These are phyloP conservation scores for Siphlonurus alternatus DNA, from an alignment of 2,888 invertebrate genomes.

Conservation along the genomic window DNA sequence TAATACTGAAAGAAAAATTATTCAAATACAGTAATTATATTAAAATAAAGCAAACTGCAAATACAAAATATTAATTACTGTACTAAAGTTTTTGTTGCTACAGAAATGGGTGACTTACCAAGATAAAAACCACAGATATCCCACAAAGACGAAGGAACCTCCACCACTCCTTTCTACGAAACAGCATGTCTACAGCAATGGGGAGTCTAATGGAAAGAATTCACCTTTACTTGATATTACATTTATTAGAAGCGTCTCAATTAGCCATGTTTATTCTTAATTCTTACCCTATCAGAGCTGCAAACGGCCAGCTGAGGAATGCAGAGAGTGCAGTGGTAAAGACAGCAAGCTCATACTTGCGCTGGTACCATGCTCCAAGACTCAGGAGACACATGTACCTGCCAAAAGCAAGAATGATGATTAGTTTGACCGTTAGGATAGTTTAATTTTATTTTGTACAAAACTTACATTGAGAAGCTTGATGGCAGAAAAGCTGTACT, in stretches of 20 bases:
- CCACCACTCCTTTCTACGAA: constrained; percentile 44
- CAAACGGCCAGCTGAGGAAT: constrained; percentile 90
- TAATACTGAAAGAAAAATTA: no score
- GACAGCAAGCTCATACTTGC: constrained; percentile 61
- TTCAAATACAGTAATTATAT: no score
- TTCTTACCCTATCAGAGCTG: constrained; percentile 64
- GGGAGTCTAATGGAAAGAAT: constrained; percentile 38
- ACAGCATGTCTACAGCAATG: constrained; percentile 68
- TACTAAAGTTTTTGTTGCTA: no score
- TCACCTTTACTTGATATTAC: no score
- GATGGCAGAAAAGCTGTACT: constrained; percentile 82
- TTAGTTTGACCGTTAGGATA: no score
- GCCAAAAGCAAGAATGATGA: constrained; percentile 12
- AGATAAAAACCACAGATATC: constrained; percentile 49
- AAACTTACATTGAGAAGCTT: constrained; percentile 65
- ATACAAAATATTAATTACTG: no score
- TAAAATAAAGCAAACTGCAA: no score
- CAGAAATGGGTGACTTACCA: no score
- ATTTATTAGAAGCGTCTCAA: no score
- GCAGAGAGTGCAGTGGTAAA: constrained; percentile 69
- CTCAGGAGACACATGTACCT: constrained; percentile 64
- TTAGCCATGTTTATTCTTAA: no score
- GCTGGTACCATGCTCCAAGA: constrained; percentile 78
- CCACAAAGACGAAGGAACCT: constrained; percentile 61
- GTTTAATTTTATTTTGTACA: neutral